A percentile compares a stretch with the other conserved stretches of the same genome.
phyloP scores from a whole-genome alignment of 2,113 vertebrate species.

The Cisticola juncidis region DNA sequence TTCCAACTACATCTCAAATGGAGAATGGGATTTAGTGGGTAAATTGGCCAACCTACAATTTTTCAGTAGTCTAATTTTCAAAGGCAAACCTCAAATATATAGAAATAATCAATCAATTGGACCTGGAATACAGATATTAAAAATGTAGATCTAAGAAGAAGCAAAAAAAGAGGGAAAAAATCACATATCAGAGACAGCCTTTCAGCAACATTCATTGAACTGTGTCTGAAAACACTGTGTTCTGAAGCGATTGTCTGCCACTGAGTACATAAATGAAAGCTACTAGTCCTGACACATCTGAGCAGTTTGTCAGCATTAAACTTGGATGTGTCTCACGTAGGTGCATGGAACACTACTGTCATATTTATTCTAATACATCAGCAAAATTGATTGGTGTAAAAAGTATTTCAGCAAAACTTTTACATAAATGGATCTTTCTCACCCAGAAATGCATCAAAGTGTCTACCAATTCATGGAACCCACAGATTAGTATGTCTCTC shows the following conservation, averaged over 20 bases:
- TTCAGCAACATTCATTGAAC: neutral
- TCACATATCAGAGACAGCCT: neutral
- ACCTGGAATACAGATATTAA: neutral
- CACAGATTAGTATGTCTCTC: neutral
- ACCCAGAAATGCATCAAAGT: neutral
- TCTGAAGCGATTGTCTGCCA: neutral
- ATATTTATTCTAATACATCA: neutral
- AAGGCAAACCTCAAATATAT: neutral
- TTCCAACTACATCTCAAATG: slow-evolving; percentile 89
- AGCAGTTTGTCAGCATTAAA: neutral
- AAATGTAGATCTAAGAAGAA: neutral
- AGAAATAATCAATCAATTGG: neutral
- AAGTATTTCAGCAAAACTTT: neutral
- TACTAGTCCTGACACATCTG: neutral
- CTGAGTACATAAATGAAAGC: neutral
- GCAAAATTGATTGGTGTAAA: neutral
- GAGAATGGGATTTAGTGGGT: slow-evolving; percentile 94
- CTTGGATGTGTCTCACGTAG: neutral
- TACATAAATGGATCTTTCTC: neutral
- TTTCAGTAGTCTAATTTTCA: neutral
- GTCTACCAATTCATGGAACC: neutral
- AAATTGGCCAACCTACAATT: neutral
- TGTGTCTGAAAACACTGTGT: neutral
- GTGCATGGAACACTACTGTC: neutral
- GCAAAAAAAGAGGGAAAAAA: neutral